phyloP scores from a whole-genome alignment of 2,888 invertebrate genomes.

The Amphipoea oculea region DNA sequence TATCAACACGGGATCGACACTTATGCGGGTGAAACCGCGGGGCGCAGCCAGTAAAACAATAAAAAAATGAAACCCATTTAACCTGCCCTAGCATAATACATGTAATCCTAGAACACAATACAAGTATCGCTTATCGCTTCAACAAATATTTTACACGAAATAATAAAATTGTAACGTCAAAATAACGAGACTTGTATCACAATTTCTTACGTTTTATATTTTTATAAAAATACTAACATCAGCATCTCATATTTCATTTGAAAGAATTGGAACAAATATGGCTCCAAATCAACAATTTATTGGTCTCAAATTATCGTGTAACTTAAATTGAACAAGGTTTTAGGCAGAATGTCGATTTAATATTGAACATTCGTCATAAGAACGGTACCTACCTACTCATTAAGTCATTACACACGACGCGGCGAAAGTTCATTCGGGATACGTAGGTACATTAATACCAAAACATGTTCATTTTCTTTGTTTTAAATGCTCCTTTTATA shows the following conservation, averaged over 20 bases:
- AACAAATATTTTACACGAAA: not conserved
- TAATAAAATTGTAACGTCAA: not conserved
- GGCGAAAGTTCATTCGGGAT: too few relatives aligned
- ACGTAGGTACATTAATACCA: too few relatives aligned
- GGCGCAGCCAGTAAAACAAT: not conserved
- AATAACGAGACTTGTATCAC: constrained; percentile 1
- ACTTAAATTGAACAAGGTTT: not conserved
- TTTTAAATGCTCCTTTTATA: too few relatives aligned
- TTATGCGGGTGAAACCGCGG: too few relatives aligned
- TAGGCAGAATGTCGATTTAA: not conserved
- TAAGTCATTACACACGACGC: too few relatives aligned
- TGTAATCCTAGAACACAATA: not conserved
- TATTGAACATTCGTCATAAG: not conserved
- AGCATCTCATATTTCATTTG: constrained; percentile 28
- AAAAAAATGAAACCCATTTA: not conserved
- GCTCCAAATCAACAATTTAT: not conserved
- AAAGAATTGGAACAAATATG: constrained; percentile 19
- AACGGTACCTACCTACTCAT: too few relatives aligned
- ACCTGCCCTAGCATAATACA: not conserved
- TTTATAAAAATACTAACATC: not conserved
- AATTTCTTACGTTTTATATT: constrained; percentile 2
- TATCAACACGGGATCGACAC: too few relatives aligned
- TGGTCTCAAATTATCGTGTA: not conserved
- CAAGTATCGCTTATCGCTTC: not conserved
- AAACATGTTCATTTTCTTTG: too few relatives aligned